A percentile compares a stretch with the other conserved stretches of the same genome.
Conservation (phyloP, 2,888 invertebrate species). For the Apodemia hepburni region DNA sequence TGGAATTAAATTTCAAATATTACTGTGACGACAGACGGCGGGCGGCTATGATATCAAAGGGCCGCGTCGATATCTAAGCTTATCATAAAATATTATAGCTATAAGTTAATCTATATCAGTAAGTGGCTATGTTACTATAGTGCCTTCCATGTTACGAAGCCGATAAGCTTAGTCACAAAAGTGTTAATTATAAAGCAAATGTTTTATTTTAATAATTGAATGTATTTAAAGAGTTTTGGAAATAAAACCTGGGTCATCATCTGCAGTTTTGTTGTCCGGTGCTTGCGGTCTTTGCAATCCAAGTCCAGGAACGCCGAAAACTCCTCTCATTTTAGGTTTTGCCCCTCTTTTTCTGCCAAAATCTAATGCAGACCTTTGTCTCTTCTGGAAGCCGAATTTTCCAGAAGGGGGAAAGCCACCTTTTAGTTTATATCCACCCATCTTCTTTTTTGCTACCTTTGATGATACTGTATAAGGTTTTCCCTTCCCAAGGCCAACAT, state of each 20-base stretch:
- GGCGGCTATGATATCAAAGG: no score
- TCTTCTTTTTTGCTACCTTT: constrained; percentile 89
- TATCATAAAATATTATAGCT: no score
- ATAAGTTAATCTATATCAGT: no score
- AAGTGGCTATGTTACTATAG: no score
- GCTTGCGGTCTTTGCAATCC: constrained; percentile 85
- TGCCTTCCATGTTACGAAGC: no score
- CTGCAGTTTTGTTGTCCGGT: constrained; percentile 73
- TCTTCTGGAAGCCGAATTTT: constrained; percentile 87
- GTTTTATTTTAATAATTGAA: background rate
- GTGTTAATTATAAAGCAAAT: no score
- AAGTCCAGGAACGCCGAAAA: constrained; percentile 89
- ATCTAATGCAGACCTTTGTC: constrained; percentile 84
- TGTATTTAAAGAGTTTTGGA: background rate
- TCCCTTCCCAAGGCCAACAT: constrained; percentile 87
- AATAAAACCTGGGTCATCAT: constrained; percentile 64
- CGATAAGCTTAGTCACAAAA: no score
- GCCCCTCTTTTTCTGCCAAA: constrained; percentile 91
- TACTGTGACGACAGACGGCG: no score
- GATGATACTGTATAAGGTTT: constrained; percentile 87
- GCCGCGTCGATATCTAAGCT: no score
- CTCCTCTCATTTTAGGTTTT: constrained; percentile 93
- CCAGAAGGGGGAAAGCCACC: constrained; percentile 81
- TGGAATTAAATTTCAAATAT: no score
- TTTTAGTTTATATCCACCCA: constrained; percentile 85